Percentiles rank a stretch among this genome's conserved stretches.
Evolutionary conservation across 2,113 vertebrate genomes (phyloP).

Genomic region (Sapajus apella): DNA sequence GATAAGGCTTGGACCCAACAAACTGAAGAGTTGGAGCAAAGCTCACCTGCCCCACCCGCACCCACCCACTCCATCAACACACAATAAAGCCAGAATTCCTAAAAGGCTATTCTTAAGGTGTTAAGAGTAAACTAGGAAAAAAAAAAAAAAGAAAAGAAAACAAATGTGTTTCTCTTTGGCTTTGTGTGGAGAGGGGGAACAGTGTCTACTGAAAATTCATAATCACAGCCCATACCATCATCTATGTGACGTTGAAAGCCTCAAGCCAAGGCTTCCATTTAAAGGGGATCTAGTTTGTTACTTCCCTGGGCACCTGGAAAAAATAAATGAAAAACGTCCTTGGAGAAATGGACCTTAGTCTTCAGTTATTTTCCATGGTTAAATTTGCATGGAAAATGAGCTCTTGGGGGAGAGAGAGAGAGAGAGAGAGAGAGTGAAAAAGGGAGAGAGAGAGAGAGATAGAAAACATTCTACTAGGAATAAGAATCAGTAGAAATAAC

Average conservation of each 20-base stretch:
- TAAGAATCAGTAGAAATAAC: background rate
- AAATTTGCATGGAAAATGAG: background rate
- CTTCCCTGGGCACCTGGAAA: background rate
- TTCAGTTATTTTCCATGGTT: background rate
- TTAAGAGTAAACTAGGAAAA: background rate
- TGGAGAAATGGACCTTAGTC: background rate
- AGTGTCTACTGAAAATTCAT: background rate
- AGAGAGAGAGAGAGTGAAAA: background rate
- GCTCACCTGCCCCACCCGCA: background rate
- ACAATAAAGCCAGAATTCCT: background rate
- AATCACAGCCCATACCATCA: background rate
- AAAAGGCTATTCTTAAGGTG: background rate
- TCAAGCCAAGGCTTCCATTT: background rate
- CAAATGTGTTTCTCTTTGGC: background rate
- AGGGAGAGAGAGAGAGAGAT: no score
- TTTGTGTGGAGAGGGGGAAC: background rate
- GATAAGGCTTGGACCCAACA: background rate
- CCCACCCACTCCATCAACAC: no score
- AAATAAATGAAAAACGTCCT: background rate
- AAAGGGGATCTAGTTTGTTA: background rate
- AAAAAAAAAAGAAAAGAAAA: background rate
- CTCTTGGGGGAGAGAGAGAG: background rate
- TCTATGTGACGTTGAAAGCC: background rate
- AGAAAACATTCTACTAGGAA: background rate
- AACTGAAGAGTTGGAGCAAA: background rate